Evolutionary conservation across 2,113 vertebrate species (phyloP).

Genomic region (Tyto alba): DNA sequence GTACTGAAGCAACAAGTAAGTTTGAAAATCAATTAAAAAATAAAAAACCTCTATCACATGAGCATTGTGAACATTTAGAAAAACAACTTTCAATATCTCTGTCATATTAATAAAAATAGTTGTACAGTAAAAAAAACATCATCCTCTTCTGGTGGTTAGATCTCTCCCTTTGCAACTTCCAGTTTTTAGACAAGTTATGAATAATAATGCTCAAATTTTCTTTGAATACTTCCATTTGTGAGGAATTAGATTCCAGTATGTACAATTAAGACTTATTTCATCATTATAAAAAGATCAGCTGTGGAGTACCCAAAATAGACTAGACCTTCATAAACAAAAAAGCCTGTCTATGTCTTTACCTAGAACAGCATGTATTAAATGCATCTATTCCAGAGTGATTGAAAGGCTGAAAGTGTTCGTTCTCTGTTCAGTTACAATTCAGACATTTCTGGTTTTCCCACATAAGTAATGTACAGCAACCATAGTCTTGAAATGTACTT

Average conservation of each 20-base stretch:
- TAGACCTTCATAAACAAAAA: background rate
- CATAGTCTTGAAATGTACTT: background rate
- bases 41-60: background rate
- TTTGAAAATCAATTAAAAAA: background rate
- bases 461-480: background rate
- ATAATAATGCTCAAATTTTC: background rate
- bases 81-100: background rate
- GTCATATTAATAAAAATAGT: background rate
- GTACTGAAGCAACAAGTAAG: slow-evolving; percentile 96
- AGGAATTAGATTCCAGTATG: background rate
- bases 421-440: background rate
- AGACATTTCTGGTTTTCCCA: background rate
- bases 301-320: background rate
- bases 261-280: background rate
- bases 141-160: background rate
- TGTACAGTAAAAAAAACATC: background rate
- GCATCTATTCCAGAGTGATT: background rate
- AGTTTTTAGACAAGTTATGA: background rate
- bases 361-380: background rate
- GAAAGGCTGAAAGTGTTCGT: background rate
- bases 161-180: background rate
- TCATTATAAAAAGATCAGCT: background rate
- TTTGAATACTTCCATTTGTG: background rate
- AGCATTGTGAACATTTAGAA: background rate
- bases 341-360: background rate